Base-by-base conservation (phyloP, 37 sponge, comb jelly and placozoan genomes). In the Oopsacas minuta region DNA sequence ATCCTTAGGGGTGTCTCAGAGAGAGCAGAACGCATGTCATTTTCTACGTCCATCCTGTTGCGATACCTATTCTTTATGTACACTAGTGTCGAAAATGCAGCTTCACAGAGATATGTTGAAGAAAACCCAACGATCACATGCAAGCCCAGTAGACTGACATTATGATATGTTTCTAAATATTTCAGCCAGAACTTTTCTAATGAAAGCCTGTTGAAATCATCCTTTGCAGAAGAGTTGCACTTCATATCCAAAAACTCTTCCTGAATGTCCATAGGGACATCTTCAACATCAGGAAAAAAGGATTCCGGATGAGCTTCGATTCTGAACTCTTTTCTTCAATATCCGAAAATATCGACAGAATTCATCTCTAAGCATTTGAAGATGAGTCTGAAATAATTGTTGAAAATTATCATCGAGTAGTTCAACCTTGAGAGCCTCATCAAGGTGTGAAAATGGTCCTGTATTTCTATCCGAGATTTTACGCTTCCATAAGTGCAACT, bases 371-470 rank as follows among this genome's bases (percentile, higher is more conserved):
- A 61, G 75, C 28, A 61, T 12, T 10, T 61, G 28, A 61, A 61
- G 75, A 61, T 61, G 75, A 3, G 30, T 61, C 28, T n/a, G 75
- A 61, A 61, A 32, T 61, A n/a, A 61, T 61, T 61, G 28, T 25
- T 61, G 75, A n/a, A 20, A 34, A n/a, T 61, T 12, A 10, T 61
- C 75, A 61, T n/a, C 30, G 28, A 42, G 49, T 8, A 42, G 49
- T 42, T 42, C 15, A 42, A 17, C 49, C 49, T 42, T 42, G 49
- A 42, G 75, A 25, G 75, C 75, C 30, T 61, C 75, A 61, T 61
- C 75, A 61, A 61, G 75, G 75, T 61, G 75, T 61, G 75, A 34
- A n/a, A 61, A 61, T 61, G 75, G 30, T 61, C 28, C 75, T 61
- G 75, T 61, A 61, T 20, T 61, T 61, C 30, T 20, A n/a, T 61